Evolutionary conservation across 2,888 invertebrate species (phyloP).

Genomic region (Gari tellinella): DNA sequence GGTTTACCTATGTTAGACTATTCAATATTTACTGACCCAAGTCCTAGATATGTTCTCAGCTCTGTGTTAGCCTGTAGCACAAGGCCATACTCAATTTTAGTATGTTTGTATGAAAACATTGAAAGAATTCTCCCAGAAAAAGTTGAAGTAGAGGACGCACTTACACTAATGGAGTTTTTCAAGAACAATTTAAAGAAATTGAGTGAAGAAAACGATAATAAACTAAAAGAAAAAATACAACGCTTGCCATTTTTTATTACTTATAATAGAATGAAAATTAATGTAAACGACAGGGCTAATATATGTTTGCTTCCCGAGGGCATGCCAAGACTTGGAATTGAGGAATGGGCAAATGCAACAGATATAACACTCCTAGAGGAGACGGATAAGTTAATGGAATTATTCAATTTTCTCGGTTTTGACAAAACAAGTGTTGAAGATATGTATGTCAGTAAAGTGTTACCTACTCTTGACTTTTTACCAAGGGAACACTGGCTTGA

Average conservation of each 20-base stretch:
- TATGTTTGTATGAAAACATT: no score
- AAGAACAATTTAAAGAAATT: background rate
- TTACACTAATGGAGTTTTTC: conserved; percentile 3
- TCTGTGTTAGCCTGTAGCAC: no score
- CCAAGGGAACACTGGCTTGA: conserved; percentile 3
- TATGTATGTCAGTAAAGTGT: background rate
- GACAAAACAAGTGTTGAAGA: background rate
- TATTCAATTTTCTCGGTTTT: conserved; percentile 1
- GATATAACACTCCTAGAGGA: background rate
- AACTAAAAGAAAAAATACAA: background rate
- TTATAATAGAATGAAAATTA: background rate
- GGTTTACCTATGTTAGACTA: no score
- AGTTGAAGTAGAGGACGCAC: background rate
- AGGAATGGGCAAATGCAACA: background rate
- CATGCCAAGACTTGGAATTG: conserved; percentile 8
- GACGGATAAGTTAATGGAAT: background rate
- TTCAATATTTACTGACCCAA: no score
- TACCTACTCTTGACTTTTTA: background rate
- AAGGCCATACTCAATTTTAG: no score
- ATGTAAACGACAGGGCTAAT: background rate
- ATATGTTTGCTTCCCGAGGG: conserved; percentile 1
- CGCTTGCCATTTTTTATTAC: conserved; percentile 23
- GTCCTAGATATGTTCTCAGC: no score
- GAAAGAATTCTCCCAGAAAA: background rate
- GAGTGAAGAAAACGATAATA: background rate